Evolutionary conservation across 2,888 invertebrate species (phyloP), one percentile per base, ranked within the genome.

Genomic region (Plebejus anna): DNA sequence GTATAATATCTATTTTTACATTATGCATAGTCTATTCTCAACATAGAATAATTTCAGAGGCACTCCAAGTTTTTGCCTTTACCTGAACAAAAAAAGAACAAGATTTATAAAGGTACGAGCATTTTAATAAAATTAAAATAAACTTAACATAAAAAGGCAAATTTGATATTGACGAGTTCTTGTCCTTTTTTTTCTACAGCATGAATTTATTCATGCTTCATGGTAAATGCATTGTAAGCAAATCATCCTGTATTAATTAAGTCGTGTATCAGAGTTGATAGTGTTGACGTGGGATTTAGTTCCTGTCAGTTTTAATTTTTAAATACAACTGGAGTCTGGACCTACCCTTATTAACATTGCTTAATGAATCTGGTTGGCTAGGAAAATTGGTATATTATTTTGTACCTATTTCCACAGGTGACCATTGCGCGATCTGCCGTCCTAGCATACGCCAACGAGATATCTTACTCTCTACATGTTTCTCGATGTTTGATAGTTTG

Each of bases 161-260:
- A 72, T 55, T 55, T 55, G 16, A 16, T 13, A 55, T 22, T 72
- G 72, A 22, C 4, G 28, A 47, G n/a, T 7, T 72, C 22, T 47
- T 47, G 22, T 47, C 22, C 42, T 38, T 72, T 72, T 72, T 72
- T 42, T 42, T 42, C 11, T 28, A 42, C 32, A 32, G 13, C 51
- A 32, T 51, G 73, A 73, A 73, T 73, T n/a, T 73, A 73, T 51
- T 72, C 71, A 42, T 28, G 13, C 51, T 32, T 72, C 71, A 42
- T 13, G 13, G 16, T 5, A 13, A 71, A 28, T 28, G 55, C 55
- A 51, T 55, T 73, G 51, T 73, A 73, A 73, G 28, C 51, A 28
- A 73, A 73, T 55, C 28, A 51, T 42, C 5, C 28, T 38, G 47
- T 72, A 28, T 72, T 36, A 22, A 13, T 71, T 71, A 22, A 71